Evolutionary conservation across 2,888 invertebrate genomes (phyloP), one percentile per base, ranked within the genome.

Genomic region (Leptopilina myrica): DNA sequence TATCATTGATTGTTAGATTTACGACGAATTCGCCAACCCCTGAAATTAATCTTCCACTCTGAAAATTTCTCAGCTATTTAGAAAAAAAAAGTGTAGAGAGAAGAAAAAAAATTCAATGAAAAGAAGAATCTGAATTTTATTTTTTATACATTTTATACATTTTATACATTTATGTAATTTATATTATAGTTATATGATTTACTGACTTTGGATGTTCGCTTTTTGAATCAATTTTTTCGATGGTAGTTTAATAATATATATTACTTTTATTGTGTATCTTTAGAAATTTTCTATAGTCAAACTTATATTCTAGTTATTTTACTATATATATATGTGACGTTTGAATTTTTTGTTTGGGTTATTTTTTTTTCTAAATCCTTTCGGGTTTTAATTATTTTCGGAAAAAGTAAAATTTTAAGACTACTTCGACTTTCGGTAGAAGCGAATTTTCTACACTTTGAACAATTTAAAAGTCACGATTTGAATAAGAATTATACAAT

Each of bases 1-100:
- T 88, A 89, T 89, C 89, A 88, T 78, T 83, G 87, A 81, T 89
- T 89, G 90, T 89, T 87, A 88, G 86, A 90, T 90, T 88, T 89
- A 90, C 86, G 86, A 86, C 83, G 86, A 85, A 87, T 88, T 88
- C 86, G 84, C 84, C 66, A 64, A 62, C 56, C 66, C 33, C 64
- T 64, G 56, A 62, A 67, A 64, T 56, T 26, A 40, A 69, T 43
- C 64, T 65, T 65, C 46, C 62, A 33, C 73, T 75, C 62, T 73
- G 5, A 46, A 69, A 69, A 69, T 43, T 59, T 75, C 15, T n/a
- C 43, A 53, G 33, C 14, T 20, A 20, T 8, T 40, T 66, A 46
- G 12, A 76, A 53, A 12, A 53, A 12, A 79, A 81, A 83, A 6
- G 7, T 7, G 7, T 6, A 43, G 7, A 43, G 7, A 2, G 43